These are phyloP conservation scores for Cephus cinctus DNA, from an alignment of 1,140 invertebrate genomes.

Conservation along the genomic window DNA sequence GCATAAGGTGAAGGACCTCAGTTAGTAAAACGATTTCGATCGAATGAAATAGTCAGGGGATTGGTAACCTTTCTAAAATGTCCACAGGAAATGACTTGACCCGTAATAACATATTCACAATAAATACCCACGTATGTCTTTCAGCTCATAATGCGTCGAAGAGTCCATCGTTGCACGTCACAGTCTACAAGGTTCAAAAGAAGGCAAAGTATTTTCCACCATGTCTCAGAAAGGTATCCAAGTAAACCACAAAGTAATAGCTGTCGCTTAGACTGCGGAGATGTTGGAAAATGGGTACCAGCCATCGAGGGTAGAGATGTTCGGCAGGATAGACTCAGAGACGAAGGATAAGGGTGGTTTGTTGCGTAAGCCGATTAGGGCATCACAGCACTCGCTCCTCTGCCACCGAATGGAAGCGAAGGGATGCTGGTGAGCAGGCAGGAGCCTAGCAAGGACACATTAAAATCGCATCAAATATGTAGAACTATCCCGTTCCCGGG, in stretches of 20 bases:
- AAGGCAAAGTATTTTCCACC: conserved; percentile 9
- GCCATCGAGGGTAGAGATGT: background rate
- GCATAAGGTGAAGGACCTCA: background rate
- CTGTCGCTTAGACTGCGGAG: conserved; percentile 18
- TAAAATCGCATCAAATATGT: conserved; percentile 56
- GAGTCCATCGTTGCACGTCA: too few relatives aligned
- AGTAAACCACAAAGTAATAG: conserved; percentile 29
- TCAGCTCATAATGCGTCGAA: too few relatives aligned
- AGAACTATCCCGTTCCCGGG: conserved; percentile 21
- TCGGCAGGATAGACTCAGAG: conserved; percentile 14
- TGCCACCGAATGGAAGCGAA: conserved; percentile 5
- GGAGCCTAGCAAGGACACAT: conserved; percentile 46
- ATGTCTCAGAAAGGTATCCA: background rate
- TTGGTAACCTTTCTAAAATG: too few relatives aligned
- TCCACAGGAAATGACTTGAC: too few relatives aligned
- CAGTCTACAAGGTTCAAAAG: background rate
- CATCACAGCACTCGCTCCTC: conserved; percentile 40
- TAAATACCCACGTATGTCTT: too few relatives aligned
- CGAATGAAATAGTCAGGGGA: too few relatives aligned
- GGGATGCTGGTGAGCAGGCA: conserved; percentile 26
- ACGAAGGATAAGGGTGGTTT: conserved; percentile 29
- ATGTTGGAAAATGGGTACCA: conserved; percentile 9
- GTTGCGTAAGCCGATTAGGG: conserved; percentile 54
- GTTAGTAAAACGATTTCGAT: background rate
- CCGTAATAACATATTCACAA: too few relatives aligned